Conservation (phyloP, 2,113 vertebrate species). For the Actenoides hombroni region DNA sequence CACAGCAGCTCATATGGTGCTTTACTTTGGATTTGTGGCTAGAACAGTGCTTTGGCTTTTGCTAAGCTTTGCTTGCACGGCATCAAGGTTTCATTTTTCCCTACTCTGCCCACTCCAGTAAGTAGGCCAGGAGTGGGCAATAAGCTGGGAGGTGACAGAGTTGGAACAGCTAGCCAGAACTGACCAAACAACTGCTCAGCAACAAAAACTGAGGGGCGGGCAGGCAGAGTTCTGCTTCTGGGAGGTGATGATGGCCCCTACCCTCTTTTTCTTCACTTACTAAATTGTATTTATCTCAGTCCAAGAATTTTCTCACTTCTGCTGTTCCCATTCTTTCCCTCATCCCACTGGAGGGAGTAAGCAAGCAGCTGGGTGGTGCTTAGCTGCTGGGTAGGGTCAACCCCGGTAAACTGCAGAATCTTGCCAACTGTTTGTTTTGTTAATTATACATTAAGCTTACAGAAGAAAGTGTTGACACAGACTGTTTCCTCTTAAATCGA, state of each 20-base stretch:
- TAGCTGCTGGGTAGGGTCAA: not conserved
- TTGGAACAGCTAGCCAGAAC: not conserved
- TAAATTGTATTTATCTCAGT: not conserved
- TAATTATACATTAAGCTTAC: not conserved
- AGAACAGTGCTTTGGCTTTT: not conserved
- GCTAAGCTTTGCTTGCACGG: not conserved
- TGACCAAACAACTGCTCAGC: not conserved
- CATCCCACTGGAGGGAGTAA: not conserved
- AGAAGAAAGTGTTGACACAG: not conserved
- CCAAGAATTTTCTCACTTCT: not conserved
- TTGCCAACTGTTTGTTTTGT: not conserved
- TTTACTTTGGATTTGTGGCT: not conserved
- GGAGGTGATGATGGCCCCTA: not conserved
- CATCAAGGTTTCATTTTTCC: not conserved
- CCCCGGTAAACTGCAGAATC: not conserved
- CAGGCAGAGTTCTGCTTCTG: not conserved
- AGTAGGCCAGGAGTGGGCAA: not conserved
- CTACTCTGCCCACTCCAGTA: not conserved
- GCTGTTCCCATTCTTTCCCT: not conserved
- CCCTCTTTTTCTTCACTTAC: not conserved
- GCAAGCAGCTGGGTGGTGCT: not conserved
- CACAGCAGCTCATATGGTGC: rapidly evolving
- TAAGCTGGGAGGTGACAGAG: not conserved
- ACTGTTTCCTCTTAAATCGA: not conserved
- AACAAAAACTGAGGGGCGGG: not conserved